These are phyloP conservation scores for Mormyrus proboscirostris DNA, from an alignment of 2,797 vertebrate species.

Conservation along the genomic window DNA sequence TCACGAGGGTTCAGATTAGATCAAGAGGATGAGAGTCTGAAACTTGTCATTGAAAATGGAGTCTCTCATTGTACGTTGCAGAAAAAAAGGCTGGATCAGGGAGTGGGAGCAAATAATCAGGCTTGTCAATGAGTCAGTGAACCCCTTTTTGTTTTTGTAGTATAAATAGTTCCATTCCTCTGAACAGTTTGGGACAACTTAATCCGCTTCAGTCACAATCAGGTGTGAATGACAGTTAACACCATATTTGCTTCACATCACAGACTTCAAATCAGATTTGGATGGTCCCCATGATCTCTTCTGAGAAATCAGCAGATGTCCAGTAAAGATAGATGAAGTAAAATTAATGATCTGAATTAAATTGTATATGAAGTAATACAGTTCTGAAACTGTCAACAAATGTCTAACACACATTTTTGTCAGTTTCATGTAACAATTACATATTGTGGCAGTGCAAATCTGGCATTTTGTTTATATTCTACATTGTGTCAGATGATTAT, in stretches of 20 bases:
- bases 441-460: slow-evolving; percentile 2
- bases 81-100: neutral
- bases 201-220: neutral
- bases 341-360: neutral
- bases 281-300: neutral
- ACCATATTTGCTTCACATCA: neutral
- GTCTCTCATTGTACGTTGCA: neutral
- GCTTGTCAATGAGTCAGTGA: neutral
- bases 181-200: neutral
- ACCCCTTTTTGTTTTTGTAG: neutral
- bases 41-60: neutral
- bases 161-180: neutral
- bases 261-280: neutral
- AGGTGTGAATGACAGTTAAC: neutral
- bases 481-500: neutral
- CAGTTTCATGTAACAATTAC: neutral
- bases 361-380: neutral
- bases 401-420: neutral
- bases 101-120: neutral
- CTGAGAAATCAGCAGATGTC: neutral
- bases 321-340: neutral
- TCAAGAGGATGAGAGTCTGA: neutral
- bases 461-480: neutral
- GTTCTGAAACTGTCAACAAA: neutral
- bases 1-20: neutral